Conservation (phyloP, 2,797 vertebrate species). For the Gouania willdenowi region DNA sequence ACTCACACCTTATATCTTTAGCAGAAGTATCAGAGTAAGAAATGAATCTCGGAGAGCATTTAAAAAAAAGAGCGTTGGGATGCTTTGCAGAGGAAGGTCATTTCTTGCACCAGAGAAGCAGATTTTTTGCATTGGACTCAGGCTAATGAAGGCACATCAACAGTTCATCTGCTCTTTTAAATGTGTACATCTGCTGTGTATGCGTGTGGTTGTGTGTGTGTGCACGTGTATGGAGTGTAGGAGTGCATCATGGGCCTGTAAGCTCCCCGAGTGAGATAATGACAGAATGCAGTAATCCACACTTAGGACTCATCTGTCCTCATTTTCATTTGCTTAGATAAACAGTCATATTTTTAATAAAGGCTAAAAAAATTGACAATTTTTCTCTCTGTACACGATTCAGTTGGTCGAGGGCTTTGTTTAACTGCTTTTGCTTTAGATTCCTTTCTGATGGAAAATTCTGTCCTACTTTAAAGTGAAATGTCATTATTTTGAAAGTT, state of each 20-base stretch:
- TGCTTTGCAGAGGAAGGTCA: constrained; percentile 5
- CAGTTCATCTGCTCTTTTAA: too few species aligned
- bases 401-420: too few species aligned
- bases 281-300: constrained; percentile 18
- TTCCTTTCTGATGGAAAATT: too few species aligned
- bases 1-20: constrained; percentile 22
- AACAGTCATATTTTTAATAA: too few species aligned
- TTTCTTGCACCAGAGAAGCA: constrained; percentile 4
- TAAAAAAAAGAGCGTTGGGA: constrained; percentile 11
- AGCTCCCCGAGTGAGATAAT: constrained; percentile 30
- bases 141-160: background rate
- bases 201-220: background rate
- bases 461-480: too few species aligned
- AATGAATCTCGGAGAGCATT: constrained; percentile 12
- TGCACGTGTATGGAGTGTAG: constrained; percentile 1
- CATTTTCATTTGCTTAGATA: too few species aligned
- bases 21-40: constrained; percentile 2
- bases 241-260: constrained; percentile 25
- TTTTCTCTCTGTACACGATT: too few species aligned
- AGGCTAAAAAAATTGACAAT: too few species aligned
- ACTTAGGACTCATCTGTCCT: background rate
- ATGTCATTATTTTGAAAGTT: too few species aligned
- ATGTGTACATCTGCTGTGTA: background rate
- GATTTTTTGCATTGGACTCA: background rate
- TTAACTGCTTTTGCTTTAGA: too few species aligned